phyloP scores from a whole-genome alignment of 2,113 vertebrate species.

The Onychostoma macrolepis region DNA sequence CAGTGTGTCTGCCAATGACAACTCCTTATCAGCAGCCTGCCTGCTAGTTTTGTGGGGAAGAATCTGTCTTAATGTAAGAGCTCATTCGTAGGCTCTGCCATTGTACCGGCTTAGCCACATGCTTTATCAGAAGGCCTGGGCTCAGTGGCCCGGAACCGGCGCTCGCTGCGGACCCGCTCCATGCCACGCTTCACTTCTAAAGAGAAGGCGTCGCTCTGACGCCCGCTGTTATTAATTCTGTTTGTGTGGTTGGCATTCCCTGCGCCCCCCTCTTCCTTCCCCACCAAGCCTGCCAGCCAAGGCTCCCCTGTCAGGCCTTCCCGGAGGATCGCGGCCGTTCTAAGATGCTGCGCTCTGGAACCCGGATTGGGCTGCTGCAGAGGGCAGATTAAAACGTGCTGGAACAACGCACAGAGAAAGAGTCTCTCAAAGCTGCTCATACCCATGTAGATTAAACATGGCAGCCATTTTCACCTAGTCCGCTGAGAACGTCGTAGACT shows the following conservation, averaged over 20 bases:
- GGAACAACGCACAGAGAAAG: conserved; percentile 58
- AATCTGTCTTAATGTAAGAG: conserved; percentile 70
- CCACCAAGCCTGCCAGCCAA: conserved; percentile 60
- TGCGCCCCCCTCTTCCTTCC: conserved; percentile 21
- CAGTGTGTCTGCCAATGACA: conserved; percentile 67
- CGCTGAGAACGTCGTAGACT: not conserved
- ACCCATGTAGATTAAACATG: conserved; percentile 51
- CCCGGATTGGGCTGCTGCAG: conserved; percentile 58
- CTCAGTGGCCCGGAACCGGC: conserved; percentile 73
- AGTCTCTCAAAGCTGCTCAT: conserved; percentile 42
- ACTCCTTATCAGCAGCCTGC: conserved; percentile 75
- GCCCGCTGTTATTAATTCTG: conserved; percentile 63
- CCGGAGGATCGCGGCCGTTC: conserved; percentile 59
- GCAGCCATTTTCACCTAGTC: conserved; percentile 46
- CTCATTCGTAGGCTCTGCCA: conserved; percentile 64
- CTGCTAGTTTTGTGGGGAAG: conserved; percentile 62
- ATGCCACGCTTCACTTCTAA: conserved; percentile 55
- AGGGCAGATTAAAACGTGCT: conserved; percentile 63
- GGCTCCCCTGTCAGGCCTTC: conserved; percentile 59
- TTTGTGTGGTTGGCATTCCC: conserved; percentile 51
- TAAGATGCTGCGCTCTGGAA: conserved; percentile 63
- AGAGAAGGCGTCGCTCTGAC: conserved; percentile 58
- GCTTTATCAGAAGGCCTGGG: conserved; percentile 72
- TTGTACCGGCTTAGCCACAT: conserved; percentile 71
- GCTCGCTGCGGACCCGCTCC: conserved; percentile 55